phyloP scores from a whole-genome alignment of 2,797 vertebrate genomes.

The Syncerus caffer region DNA sequence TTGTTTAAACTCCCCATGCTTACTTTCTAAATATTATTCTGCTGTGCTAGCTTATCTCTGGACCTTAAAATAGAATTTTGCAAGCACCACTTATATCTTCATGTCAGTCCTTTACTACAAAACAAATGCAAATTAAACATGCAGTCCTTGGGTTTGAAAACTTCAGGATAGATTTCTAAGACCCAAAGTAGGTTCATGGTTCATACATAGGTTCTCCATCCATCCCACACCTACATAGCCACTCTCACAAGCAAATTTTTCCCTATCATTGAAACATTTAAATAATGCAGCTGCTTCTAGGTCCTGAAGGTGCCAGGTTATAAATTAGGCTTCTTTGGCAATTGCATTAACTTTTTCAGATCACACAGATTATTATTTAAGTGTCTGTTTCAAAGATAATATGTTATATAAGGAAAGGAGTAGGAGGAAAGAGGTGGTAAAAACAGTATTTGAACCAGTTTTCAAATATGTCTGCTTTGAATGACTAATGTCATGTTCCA shows the following conservation, averaged over 20 bases:
- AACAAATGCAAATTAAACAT: slow-evolving; percentile 44
- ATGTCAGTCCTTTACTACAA: slow-evolving; percentile 7
- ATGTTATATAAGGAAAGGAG: slow-evolving; percentile 52
- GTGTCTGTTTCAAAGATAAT: slow-evolving; percentile 38
- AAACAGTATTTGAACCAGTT: slow-evolving; percentile 58
- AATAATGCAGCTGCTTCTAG: slow-evolving; percentile 11
- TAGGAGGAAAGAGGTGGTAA: slow-evolving; percentile 31
- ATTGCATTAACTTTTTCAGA: slow-evolving; percentile 16
- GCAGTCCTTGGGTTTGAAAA: not conserved
- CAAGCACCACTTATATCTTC: slow-evolving; percentile 28
- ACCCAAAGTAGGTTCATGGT: not conserved
- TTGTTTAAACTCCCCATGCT: slow-evolving; percentile 42
- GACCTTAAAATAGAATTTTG: slow-evolving; percentile 56
- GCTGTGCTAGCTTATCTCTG: slow-evolving; percentile 37
- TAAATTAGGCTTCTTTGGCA: slow-evolving; percentile 42
- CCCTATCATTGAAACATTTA: slow-evolving; percentile 20
- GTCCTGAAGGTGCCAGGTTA: not conserved
- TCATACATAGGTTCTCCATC: not conserved
- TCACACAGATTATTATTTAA: slow-evolving; percentile 59
- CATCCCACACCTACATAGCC: not conserved
- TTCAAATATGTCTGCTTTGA: slow-evolving; percentile 53
- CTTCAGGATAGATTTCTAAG: slow-evolving; percentile 31
- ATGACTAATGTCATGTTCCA: slow-evolving; percentile 53
- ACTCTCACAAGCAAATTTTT: not conserved
- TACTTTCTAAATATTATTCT: slow-evolving; percentile 59